Percentiles rank a stretch among this genome's conserved stretches.
These are phyloP conservation scores for Vanessa cardui DNA, from an alignment of 2,888 invertebrate species.

Conservation along the genomic window DNA sequence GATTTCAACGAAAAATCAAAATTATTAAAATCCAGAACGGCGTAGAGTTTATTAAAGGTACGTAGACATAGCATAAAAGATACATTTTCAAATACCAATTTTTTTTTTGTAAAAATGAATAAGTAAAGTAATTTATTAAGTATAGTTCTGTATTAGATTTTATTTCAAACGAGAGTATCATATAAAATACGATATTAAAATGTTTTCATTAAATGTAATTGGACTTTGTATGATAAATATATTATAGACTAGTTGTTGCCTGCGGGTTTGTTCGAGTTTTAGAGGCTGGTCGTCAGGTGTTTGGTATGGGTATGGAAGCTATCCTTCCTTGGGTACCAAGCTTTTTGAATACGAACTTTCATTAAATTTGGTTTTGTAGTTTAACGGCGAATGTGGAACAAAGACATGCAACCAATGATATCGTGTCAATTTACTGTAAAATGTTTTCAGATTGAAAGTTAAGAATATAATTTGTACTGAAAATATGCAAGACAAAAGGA, in stretches of 20 bases:
- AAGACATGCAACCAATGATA: too few species aligned
- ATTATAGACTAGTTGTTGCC: neutral
- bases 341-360: too few species aligned
- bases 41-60: slow-evolving; percentile 13
- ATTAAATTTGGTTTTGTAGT: too few species aligned
- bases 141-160: neutral
- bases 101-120: slow-evolving; percentile 5
- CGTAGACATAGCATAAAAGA: slow-evolving; percentile 3
- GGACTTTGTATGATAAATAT: neutral
- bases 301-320: too few species aligned
- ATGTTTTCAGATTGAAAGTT: too few species aligned
- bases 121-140: slow-evolving; percentile 13
- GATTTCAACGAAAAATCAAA: slow-evolving; percentile 38
- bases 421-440: too few species aligned
- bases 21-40: slow-evolving; percentile 36
- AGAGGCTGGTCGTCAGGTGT: too few species aligned
- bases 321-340: too few species aligned
- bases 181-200: neutral
- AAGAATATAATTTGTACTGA: too few species aligned
- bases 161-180: slow-evolving; percentile 3
- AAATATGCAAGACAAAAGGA: too few species aligned
- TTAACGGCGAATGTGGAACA: too few species aligned
- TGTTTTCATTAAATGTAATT: neutral
- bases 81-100: neutral
- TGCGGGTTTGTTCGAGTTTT: too few species aligned